Base-by-base conservation (phyloP, 2,888 invertebrate genomes). In the Pegoplata infirma region DNA sequence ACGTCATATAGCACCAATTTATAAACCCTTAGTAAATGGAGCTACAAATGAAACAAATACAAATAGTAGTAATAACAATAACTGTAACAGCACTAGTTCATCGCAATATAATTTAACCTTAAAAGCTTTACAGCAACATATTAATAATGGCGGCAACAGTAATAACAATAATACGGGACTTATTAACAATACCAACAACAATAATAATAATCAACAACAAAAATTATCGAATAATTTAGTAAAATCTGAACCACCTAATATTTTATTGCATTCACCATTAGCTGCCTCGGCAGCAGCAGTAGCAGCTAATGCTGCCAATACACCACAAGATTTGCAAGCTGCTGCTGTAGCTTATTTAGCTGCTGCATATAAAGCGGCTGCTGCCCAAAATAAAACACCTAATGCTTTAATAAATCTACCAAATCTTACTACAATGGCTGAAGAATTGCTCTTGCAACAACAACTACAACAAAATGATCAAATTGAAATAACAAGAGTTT, bases 401-500 rank as follows among this genome's bases (percentile, higher is more conserved):
- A 59, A 69, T 23, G 32, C 56, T 8, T 61, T 61, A 21, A 67
- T 63, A 1, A 66, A 74, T 12, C 75, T 79, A 16, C 82, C 83
- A 32, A 67, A 61, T 5, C 58, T 71, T 12, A 67, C 75, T 12
- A 47, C 66, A 7, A 73, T 69, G 73, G 75, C 74, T 36, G 87
- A 88, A 63, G 87, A 88, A 69, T 51, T 87, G 63, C 44, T 86
- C 25, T 47, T 83, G 44, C 82, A 83, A 19, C 81, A 82, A 19
- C 88, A 86, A 53, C 66, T 87, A 40, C 86, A 88, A 53, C 87
- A 87, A 32, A 87, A 87, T 53, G 87, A 88, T 84, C 89, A 87
- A 82, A 89, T 89, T 36, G 89, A 88, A 83, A 88, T 88, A 63
- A 88, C 88, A 4, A 85, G 88, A 3, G 80, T 88, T 64, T 85